Evolutionary conservation across 2,797 vertebrate genomes (phyloP).

Genomic region (Pseudopleuronectes americanus): DNA sequence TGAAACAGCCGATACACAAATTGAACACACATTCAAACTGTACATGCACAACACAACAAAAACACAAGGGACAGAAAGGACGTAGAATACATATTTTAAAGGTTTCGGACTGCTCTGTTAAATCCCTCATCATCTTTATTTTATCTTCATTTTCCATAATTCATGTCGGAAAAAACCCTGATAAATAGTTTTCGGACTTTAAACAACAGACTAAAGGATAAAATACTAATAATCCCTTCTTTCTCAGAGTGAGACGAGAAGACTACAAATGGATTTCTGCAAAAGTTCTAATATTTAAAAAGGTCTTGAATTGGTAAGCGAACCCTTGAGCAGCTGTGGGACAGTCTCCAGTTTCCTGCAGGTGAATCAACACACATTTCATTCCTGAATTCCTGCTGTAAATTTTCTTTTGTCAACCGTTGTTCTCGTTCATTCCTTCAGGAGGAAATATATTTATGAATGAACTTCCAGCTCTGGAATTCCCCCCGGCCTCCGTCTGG

Average conservation of each 20-base stretch:
- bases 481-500: conserved; percentile 4
- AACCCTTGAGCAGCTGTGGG: conserved; percentile 1
- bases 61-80: not conserved
- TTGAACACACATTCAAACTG: not conserved
- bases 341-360: not conserved
- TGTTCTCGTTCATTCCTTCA: not conserved
- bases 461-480: conserved; percentile 7
- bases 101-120: no score
- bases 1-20: conserved; percentile 4
- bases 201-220: no score
- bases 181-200: no score
- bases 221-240: no score
- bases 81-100: no score
- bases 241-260: no score
- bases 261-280: no score
- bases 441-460: conserved; percentile 7
- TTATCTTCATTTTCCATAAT: no score
- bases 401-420: not conserved
- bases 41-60: not conserved
- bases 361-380: not conserved
- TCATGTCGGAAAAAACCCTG: no score
- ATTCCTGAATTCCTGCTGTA: not conserved
- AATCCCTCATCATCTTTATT: no score
- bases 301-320: not conserved
- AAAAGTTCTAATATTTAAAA: not conserved